Evolutionary conservation across 1,140 invertebrate species (phyloP), one percentile per base, ranked within the genome.

Genomic region (Heliothis subflexa): DNA sequence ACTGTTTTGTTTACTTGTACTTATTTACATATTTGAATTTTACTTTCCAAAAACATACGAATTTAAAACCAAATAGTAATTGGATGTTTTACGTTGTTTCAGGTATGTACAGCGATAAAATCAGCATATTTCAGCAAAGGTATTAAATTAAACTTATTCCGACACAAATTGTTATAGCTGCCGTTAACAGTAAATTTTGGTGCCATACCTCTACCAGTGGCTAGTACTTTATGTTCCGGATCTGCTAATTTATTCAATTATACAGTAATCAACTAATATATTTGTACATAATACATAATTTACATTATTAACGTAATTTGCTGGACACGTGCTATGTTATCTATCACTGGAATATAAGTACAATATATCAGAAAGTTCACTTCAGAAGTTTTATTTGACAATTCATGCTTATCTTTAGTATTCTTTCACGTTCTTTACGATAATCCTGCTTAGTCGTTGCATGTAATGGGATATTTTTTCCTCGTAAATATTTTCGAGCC

Each of bases 101-200:
- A 85, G 84, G 84, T 85, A 85, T 71, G 84, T 85, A 78, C 54
- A 16, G 16, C 49, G 47, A 7, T 28, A 16, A 40, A 18, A 64
- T 50, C 47, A 70, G 25, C 49, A 45, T 64, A 64, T 64, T 47
- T 47, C 14, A 16, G 61, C 18, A 16, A 40, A 64, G 61, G 61
- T 64, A 64, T 64, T 45, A 18, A 40, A 47, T 64, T 64, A 47
- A 28, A 47, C 45, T 16, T 47, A 64, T 64, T 64, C 18, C 61
- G 40, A 18, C 55, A 57, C 55, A 25, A 64, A 64, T 64, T 64
- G 33, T 64, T 12, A 64, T 64, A 45, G 33, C 28, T 11, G 33
- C 54, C 40, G 33, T 16, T 61, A 52, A 14, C 68, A 55, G 68
- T 72, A 49, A 72, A 40, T 55, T 28, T 72, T 1, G n/a, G 61